Evolutionary conservation across 2,113 vertebrate species (phyloP).

Genomic region (Ptyas mucosa): DNA sequence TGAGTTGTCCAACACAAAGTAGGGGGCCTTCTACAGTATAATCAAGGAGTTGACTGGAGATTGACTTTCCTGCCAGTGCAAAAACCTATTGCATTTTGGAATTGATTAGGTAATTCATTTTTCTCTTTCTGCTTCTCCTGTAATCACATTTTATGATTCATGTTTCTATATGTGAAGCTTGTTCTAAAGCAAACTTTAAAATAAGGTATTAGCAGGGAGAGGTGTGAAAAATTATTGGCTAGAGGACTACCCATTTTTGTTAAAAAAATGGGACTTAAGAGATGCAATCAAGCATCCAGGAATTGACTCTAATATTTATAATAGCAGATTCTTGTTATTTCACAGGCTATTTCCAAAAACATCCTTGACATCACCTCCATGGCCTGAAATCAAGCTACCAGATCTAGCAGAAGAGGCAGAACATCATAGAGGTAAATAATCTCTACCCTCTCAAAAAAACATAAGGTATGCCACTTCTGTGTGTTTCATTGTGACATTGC

Average conservation of each 20-base stretch:
- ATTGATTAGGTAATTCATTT: not conserved
- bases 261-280: no score
- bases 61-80: not conserved
- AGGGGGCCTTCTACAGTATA: not conserved
- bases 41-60: not conserved
- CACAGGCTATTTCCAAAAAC: conserved; percentile 74
- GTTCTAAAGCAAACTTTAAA: not conserved
- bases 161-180: not conserved
- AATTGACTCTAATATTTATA: not conserved
- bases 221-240: not conserved
- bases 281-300: not conserved
- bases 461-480: not conserved
- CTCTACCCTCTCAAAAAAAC: rapidly evolving
- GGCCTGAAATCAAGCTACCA: conserved; percentile 73
- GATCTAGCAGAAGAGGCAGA: conserved; percentile 66
- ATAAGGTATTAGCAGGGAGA: no score
- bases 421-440: conserved; percentile 69
- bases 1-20: not conserved
- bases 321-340: not conserved
- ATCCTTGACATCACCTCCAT: conserved; percentile 76
- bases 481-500: not conserved
- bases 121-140: not conserved
- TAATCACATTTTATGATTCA: not conserved
- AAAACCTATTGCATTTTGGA: not conserved
- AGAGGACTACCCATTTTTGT: no score